Evolutionary conservation across 2,888 invertebrate genomes (phyloP).

Genomic region (Tenthredo notha): DNA sequence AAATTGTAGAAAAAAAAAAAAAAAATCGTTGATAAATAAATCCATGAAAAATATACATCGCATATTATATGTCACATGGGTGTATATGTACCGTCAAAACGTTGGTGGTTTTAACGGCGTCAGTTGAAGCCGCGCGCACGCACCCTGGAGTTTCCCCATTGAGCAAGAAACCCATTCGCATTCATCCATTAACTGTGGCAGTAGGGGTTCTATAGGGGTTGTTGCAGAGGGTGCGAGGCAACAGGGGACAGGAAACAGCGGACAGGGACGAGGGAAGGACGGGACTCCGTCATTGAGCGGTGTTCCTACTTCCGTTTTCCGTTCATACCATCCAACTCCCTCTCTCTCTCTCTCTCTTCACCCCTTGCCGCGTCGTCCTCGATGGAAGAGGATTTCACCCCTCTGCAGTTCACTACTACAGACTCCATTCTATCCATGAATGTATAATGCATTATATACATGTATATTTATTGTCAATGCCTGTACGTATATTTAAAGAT

Average conservation of each 20-base stretch:
- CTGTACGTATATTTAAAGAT: background rate
- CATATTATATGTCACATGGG: background rate
- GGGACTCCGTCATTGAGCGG: conserved; percentile 73
- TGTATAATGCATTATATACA: background rate
- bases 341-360: conserved; percentile 56
- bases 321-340: conserved; percentile 68
- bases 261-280: conserved; percentile 12
- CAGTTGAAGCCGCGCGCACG: conserved; percentile 65
- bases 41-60: background rate
- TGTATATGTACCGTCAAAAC: background rate
- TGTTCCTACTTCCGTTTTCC: conserved; percentile 70
- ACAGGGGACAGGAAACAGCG: conserved; percentile 26
- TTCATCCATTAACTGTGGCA: conserved; percentile 62
- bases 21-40: background rate
- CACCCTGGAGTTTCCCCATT: conserved; percentile 69
- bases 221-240: conserved; percentile 37
- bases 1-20: too few relatives aligned
- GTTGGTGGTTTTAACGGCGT: background rate
- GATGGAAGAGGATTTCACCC: conserved; percentile 53
- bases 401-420: background rate
- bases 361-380: background rate
- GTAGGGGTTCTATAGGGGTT: conserved; percentile 56
- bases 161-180: conserved; percentile 72
- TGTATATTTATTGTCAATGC: background rate
- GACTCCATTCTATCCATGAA: background rate